Evolutionary conservation across 2,888 invertebrate species (phyloP).

Genomic region (Anorthoa munda): DNA sequence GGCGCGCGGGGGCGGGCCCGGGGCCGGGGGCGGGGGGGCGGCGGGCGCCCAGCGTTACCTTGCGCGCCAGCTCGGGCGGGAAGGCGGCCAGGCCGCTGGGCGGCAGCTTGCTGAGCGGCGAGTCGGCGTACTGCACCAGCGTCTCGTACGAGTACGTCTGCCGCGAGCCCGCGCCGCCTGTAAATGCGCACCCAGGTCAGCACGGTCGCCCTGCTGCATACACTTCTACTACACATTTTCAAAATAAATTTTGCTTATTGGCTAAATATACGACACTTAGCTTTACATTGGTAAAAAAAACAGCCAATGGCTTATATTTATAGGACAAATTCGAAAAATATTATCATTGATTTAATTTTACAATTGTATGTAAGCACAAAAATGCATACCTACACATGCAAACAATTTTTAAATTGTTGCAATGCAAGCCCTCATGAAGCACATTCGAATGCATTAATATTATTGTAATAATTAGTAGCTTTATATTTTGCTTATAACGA

Average conservation of each 20-base stretch:
- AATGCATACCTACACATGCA: constrained; percentile 34
- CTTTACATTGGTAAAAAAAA: not conserved
- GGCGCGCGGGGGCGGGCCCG: constrained; percentile 64
- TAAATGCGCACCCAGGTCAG: constrained; percentile 46
- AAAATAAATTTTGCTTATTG: not conserved
- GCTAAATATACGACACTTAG: too few species aligned
- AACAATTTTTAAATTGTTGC: constrained; percentile 29
- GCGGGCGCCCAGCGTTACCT: constrained; percentile 83
- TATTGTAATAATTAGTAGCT: constrained; percentile 30
- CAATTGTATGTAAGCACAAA: constrained; percentile 22
- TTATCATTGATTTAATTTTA: not conserved
- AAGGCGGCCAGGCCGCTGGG: constrained; percentile 87
- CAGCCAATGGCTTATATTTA: not conserved
- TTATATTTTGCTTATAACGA: constrained; percentile 53
- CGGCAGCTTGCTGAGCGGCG: constrained; percentile 90
- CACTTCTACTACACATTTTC: not conserved
- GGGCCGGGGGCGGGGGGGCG: too few species aligned
- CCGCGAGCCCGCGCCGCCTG: constrained; percentile 79
- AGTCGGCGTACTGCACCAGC: constrained; percentile 90
- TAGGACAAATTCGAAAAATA: not conserved
- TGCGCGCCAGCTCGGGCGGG: constrained; percentile 90
- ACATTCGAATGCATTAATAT: constrained; percentile 32
- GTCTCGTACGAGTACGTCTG: constrained; percentile 90
- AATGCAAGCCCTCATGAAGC: constrained; percentile 46
- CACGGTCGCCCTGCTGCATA: too few species aligned